These are phyloP conservation scores for Callospermophilus lateralis DNA, from an alignment of 2,113 vertebrate genomes.

Conservation along the genomic window DNA sequence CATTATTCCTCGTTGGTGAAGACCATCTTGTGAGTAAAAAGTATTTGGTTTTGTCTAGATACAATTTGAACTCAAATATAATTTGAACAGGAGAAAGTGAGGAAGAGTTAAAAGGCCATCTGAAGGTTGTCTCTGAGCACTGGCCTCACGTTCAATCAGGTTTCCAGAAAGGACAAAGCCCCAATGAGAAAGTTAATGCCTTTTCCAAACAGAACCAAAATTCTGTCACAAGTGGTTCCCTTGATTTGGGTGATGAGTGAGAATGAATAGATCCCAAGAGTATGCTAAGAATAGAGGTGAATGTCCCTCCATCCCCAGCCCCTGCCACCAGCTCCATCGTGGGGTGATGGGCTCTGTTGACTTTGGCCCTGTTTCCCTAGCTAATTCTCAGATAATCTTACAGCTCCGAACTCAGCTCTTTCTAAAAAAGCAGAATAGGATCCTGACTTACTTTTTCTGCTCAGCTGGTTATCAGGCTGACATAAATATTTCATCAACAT, in stretches of 20 bases:
- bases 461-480: not conserved
- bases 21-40: conserved; percentile 70
- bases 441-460: not conserved
- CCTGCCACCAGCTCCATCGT: not conserved
- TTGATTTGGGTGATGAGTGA: conserved; percentile 51
- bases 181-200: conserved; percentile 18
- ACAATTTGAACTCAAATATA: conserved; percentile 19
- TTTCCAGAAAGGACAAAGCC: conserved; percentile 48
- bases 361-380: not conserved
- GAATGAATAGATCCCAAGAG: not conserved
- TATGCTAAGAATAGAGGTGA: not conserved
- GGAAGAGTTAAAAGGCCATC: not conserved
- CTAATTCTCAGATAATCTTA: not conserved
- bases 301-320: not conserved
- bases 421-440: not conserved
- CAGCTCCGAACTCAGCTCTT: not conserved
- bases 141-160: not conserved
- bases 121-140: not conserved
- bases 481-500: not conserved
- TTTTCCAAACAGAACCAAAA: conserved; percentile 46
- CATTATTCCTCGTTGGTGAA: conserved; percentile 80
- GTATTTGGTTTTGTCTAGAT: conserved; percentile 45
- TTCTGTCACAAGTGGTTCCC: conserved; percentile 49
- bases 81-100: not conserved
- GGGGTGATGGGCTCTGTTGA: not conserved